These are phyloP conservation scores for Drosophila asahinai DNA, from an alignment of 1,140 invertebrate genomes.

Conservation along the genomic window DNA sequence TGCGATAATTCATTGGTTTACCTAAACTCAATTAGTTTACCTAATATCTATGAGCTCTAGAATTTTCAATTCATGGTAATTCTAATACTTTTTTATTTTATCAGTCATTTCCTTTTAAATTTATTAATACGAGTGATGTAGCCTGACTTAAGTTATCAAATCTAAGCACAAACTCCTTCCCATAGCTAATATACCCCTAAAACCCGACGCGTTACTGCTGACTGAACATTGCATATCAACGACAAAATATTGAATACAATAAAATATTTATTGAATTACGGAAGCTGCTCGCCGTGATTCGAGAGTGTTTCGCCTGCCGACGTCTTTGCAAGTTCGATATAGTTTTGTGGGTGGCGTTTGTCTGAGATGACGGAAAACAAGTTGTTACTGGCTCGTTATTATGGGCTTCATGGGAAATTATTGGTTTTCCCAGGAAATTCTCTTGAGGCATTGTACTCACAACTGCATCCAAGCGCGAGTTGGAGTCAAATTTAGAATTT, in stretches of 20 bases:
- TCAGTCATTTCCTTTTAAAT: not conserved
- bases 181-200: conserved; percentile 10
- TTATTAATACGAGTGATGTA: not conserved
- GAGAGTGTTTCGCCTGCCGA: conserved; percentile 34
- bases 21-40: not conserved
- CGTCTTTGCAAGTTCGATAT: conserved; percentile 12
- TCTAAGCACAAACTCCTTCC: not conserved
- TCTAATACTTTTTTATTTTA: not conserved
- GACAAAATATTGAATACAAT: conserved; percentile 64
- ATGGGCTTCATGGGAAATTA: conserved; percentile 28
- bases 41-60: not conserved
- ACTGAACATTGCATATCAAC: conserved; percentile 36
- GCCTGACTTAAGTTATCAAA: too few relatives aligned
- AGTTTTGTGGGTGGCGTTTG: conserved; percentile 24
- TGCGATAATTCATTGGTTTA: not conserved
- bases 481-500: conserved; percentile 6
- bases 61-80: not conserved
- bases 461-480: not conserved
- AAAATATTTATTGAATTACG: conserved; percentile 79
- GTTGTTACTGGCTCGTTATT: conserved; percentile 29
- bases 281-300: conserved; percentile 69
- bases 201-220: not conserved
- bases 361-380: conserved; percentile 15
- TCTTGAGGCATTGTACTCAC: conserved; percentile 14
- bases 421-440: conserved; percentile 24